Evolutionary conservation across 2,888 invertebrate species (phyloP).

Genomic region (Diarsia brunnea): DNA sequence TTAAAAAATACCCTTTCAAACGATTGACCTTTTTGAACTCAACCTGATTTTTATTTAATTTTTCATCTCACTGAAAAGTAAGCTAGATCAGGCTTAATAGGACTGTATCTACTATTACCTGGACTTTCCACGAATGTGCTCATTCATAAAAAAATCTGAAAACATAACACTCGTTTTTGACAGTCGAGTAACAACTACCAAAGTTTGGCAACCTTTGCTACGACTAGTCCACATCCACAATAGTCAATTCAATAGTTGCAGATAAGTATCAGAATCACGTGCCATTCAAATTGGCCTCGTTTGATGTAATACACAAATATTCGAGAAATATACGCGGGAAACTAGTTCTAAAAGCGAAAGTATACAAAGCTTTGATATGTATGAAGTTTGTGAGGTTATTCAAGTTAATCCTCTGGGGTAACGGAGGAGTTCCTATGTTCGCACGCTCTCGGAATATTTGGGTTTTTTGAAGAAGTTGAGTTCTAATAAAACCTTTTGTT

Average conservation of each 20-base stretch:
- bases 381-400: slow-evolving; percentile 47
- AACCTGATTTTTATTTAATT: background rate
- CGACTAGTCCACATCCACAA: background rate
- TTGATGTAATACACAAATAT: slow-evolving; percentile 47
- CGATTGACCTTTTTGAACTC: background rate
- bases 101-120: background rate
- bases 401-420: slow-evolving; percentile 37
- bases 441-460: slow-evolving; percentile 20
- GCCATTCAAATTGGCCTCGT: slow-evolving; percentile 33
- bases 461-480: slow-evolving; percentile 5
- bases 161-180: background rate
- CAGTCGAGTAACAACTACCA: background rate
- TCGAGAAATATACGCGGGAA: slow-evolving; percentile 29
- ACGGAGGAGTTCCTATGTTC: slow-evolving; percentile 21
- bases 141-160: background rate
- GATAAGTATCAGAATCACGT: slow-evolving; percentile 18
- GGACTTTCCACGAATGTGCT: background rate
- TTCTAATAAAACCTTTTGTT: slow-evolving; percentile 34
- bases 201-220: background rate
- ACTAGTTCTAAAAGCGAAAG: slow-evolving; percentile 21
- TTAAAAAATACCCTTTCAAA: background rate
- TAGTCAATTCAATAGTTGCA: slow-evolving; percentile 3
- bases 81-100: background rate
- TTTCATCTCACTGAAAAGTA: background rate
- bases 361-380: slow-evolving; percentile 56